These are phyloP conservation scores for Channa argus DNA, from an alignment of 2,113 vertebrate genomes.

Conservation along the genomic window DNA sequence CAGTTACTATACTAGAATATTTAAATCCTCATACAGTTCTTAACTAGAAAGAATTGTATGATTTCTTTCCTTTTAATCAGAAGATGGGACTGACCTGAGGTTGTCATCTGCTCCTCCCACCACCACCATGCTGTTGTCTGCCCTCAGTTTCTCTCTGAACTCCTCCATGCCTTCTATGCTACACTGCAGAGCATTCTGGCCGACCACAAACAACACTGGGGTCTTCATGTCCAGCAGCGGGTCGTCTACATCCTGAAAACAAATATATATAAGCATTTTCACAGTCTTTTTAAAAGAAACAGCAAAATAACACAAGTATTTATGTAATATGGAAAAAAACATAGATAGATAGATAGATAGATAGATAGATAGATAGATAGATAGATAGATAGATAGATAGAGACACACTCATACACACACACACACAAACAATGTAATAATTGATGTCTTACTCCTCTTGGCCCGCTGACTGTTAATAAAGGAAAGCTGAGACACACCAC, in stretches of 20 bases:
- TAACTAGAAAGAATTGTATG: no score
- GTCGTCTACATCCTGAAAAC: slow-evolving; percentile 93
- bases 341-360: no score
- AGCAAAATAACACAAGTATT: background rate
- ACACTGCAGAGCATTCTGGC: slow-evolving; percentile 95
- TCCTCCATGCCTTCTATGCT: slow-evolving; percentile 94
- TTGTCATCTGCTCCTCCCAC: slow-evolving; percentile 97
- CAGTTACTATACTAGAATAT: background rate
- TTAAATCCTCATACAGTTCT: background rate
- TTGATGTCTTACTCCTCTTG: slow-evolving; percentile 89
- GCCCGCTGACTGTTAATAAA: slow-evolving; percentile 91
- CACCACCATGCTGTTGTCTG: slow-evolving; percentile 96
- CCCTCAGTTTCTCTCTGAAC: slow-evolving; percentile 95
- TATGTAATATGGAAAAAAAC: background rate
- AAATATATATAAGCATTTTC: background rate
- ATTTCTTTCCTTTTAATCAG: no score
- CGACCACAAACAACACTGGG: slow-evolving; percentile 95
- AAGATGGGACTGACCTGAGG: slow-evolving; percentile 85
- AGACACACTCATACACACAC: no score
- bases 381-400: no score
- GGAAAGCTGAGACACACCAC: slow-evolving; percentile 97
- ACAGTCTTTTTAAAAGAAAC: background rate
- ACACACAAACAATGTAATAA: no score
- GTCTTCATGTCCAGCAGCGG: slow-evolving; percentile 99
- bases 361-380: no score